phyloP scores from a whole-genome alignment of 2,888 invertebrate species.

The Tholera decimalis region DNA sequence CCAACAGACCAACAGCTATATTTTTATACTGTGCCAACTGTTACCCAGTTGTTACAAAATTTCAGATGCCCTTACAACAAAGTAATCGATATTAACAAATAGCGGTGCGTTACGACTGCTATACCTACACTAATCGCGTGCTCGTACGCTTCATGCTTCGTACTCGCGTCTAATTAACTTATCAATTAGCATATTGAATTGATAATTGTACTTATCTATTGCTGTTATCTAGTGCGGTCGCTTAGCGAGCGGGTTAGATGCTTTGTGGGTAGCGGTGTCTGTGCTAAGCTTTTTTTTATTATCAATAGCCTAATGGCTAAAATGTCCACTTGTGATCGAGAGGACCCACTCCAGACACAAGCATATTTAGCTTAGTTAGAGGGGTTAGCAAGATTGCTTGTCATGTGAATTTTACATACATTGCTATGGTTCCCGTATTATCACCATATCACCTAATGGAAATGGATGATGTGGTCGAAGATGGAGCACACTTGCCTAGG shows the following conservation, averaged over 20 bases:
- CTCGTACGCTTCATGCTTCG: slow-evolving; percentile 51
- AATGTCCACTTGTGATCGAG: no score
- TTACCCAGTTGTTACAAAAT: neutral
- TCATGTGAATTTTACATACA: no score
- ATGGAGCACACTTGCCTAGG: no score
- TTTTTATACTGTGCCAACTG: neutral
- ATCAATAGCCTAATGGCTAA: no score
- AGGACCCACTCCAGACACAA: no score
- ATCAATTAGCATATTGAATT: slow-evolving; percentile 73
- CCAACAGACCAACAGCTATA: no score
- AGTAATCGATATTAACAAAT: slow-evolving; percentile 48
- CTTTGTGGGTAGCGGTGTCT: slow-evolving; percentile 1
- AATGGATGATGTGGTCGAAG: no score
- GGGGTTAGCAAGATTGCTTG: no score
- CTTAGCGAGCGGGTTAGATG: slow-evolving; percentile 12
- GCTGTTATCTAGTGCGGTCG: slow-evolving; percentile 53
- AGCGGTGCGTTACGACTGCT: slow-evolving; percentile 38
- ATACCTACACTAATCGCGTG: slow-evolving; percentile 52
- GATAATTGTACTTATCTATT: slow-evolving; percentile 65
- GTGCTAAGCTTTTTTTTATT: no score
- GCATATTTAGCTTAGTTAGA: no score
- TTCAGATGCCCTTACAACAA: slow-evolving; percentile 23
- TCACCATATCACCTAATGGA: no score
- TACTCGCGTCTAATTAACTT: slow-evolving; percentile 66
- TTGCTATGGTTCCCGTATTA: no score